Conservation (phyloP, 2,113 vertebrate species). For the Ageneiosus marmoratus region DNA sequence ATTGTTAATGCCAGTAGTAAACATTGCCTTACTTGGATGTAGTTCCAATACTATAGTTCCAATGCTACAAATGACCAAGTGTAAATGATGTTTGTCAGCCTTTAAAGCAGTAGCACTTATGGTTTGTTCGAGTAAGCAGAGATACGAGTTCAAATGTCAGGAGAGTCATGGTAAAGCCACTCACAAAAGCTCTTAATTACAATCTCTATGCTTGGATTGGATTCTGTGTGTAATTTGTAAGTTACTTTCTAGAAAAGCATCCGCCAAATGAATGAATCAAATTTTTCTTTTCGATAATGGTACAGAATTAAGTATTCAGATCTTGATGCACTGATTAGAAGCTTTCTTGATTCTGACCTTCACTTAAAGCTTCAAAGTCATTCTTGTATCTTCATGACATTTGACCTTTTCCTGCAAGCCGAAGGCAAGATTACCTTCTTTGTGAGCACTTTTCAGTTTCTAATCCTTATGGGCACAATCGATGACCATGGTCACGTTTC, state of each 20-base stretch:
- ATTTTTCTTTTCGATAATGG: background rate
- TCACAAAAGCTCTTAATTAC: background rate
- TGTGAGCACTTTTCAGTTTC: constrained; percentile 28
- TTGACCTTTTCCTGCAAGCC: background rate
- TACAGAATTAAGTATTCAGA: background rate
- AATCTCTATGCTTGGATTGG: background rate
- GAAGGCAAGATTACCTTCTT: background rate
- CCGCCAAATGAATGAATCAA: background rate
- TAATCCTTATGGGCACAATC: constrained; percentile 43
- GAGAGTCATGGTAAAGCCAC: background rate
- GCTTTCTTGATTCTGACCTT: constrained; percentile 3
- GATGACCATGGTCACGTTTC: constrained; percentile 35
- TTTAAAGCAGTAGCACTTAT: background rate
- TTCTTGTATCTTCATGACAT: background rate
- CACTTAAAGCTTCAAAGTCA: background rate
- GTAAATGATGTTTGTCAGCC: background rate
- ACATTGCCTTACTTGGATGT: background rate
- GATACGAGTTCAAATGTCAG: background rate
- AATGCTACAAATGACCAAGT: background rate
- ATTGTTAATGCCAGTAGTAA: background rate
- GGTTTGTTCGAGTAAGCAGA: background rate
- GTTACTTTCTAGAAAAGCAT: background rate
- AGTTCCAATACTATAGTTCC: background rate
- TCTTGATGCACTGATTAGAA: background rate
- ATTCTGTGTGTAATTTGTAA: background rate